A percentile compares a stretch with the other conserved stretches of the same genome.
phyloP scores from a whole-genome alignment of 2,888 invertebrate genomes.

The Junonia oenone region DNA sequence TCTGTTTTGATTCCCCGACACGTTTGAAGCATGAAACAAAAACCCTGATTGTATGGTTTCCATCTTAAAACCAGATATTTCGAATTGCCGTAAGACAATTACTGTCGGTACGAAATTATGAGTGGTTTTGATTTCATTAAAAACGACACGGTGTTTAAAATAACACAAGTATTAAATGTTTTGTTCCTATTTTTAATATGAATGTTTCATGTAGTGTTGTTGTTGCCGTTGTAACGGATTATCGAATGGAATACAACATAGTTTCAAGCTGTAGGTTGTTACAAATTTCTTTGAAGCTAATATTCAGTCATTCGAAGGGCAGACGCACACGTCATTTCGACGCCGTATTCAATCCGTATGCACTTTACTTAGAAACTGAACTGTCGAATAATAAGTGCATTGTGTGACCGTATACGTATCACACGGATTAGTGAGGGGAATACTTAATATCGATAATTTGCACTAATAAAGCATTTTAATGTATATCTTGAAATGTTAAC shows the following conservation, averaged over 20 bases:
- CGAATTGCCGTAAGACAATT: slow-evolving; percentile 34
- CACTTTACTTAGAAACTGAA: slow-evolving; percentile 76
- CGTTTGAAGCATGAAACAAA: slow-evolving; percentile 41
- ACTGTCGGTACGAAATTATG: slow-evolving; percentile 30
- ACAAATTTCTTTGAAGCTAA: slow-evolving; percentile 35
- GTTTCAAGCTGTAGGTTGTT: slow-evolving; percentile 28
- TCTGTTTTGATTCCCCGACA: slow-evolving; percentile 41
- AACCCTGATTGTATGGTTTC: slow-evolving; percentile 34
- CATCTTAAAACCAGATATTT: slow-evolving; percentile 35
- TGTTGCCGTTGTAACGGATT: slow-evolving; percentile 19
- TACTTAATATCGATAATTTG: slow-evolving; percentile 66
- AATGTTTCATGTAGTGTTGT: background rate
- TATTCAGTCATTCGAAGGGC: slow-evolving; percentile 59
- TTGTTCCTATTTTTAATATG: background rate
- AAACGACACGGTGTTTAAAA: slow-evolving; percentile 9
- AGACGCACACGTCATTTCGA: slow-evolving; percentile 62
- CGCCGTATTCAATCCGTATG: slow-evolving; percentile 62
- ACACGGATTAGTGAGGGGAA: slow-evolving; percentile 73
- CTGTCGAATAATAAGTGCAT: slow-evolving; percentile 78
- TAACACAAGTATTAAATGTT: slow-evolving; percentile 1
- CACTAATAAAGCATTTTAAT: slow-evolving; percentile 30
- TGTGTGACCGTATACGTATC: slow-evolving; percentile 73
- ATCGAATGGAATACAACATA: slow-evolving; percentile 27
- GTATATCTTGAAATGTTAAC: background rate
- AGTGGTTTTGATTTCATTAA: slow-evolving; percentile 20